These are phyloP conservation scores for Caenorhabditis brenneri DNA, from an alignment of 1,140 invertebrate species.

Conservation along the genomic window DNA sequence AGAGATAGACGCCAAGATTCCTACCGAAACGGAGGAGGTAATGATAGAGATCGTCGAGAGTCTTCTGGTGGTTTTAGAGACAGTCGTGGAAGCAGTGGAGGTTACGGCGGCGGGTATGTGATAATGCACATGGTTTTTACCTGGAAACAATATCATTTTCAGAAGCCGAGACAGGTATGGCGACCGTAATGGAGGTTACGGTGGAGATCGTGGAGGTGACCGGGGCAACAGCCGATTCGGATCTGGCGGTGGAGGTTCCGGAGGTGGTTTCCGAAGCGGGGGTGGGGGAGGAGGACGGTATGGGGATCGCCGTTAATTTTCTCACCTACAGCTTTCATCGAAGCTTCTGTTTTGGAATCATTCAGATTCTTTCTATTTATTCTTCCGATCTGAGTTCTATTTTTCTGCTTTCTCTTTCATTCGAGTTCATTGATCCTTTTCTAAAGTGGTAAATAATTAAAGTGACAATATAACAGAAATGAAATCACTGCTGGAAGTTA, in stretches of 20 bases:
- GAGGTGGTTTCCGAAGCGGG: neutral
- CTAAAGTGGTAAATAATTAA: no score
- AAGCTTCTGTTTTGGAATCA: no score
- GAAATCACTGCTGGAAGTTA: no score
- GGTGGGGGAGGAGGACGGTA: constrained; percentile 23
- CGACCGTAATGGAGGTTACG: neutral
- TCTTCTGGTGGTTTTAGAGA: neutral
- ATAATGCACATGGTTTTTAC: no score
- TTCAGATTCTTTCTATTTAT: neutral
- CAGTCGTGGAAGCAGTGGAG: constrained; percentile 19
- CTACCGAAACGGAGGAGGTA: constrained; percentile 49
- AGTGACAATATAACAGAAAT: no score
- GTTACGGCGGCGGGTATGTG: neutral
- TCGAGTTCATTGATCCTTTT: no score
- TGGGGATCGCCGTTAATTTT: constrained; percentile 25
- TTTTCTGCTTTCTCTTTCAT: no score
- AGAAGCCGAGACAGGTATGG: neutral
- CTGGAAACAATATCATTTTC: neutral
- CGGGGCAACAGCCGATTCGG: neutral
- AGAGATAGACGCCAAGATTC: constrained; percentile 14
- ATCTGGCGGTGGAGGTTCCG: neutral
- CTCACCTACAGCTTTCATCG: neutral
- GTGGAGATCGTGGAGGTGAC: constrained; percentile 9
- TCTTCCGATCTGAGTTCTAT: neutral
- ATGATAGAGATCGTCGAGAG: constrained; percentile 50